Evolutionary conservation across 2,888 invertebrate genomes (phyloP).

Genomic region (Drosophila mayaguana): DNA sequence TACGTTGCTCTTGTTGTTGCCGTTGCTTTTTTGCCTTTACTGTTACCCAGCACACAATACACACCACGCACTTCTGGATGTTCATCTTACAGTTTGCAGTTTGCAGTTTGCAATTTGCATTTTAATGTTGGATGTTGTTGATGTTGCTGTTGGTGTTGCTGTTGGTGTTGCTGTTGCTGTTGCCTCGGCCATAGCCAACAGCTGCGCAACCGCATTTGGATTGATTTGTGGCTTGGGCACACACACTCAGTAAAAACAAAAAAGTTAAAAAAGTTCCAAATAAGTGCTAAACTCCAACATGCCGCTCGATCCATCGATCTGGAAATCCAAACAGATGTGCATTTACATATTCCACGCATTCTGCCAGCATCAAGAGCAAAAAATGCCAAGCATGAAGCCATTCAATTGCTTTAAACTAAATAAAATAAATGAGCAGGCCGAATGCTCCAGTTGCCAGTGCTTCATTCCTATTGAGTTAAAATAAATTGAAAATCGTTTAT

Average conservation of each 20-base stretch:
- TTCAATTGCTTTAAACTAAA: not conserved
- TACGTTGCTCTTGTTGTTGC: not conserved
- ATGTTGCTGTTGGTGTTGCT: conserved; percentile 5
- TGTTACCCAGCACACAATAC: conserved; percentile 17
- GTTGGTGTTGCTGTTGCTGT: conserved; percentile 18
- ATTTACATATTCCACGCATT: conserved; percentile 48
- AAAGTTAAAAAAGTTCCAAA: conserved; percentile 13
- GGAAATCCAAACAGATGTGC: conserved; percentile 38
- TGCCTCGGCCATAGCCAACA: conserved; percentile 60
- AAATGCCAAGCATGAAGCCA: conserved; percentile 1
- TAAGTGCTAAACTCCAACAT: conserved; percentile 7
- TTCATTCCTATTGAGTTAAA: too few relatives aligned
- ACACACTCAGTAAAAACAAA: conserved; percentile 21
- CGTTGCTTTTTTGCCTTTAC: conserved; percentile 12
- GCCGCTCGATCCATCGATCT: not conserved
- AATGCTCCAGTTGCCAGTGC: too few relatives aligned
- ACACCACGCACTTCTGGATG: conserved; percentile 40
- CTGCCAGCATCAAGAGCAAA: conserved; percentile 5
- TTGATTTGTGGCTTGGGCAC: conserved; percentile 83
- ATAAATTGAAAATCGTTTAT: too few relatives aligned
- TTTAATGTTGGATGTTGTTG: conserved; percentile 3
- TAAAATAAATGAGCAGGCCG: too few relatives aligned
- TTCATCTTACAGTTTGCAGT: conserved; percentile 50
- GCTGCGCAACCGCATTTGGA: conserved; percentile 84
- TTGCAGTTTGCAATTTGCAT: conserved; percentile 24